A percentile compares a stretch with the other conserved stretches of the same genome.
Evolutionary conservation across 1,140 invertebrate genomes (phyloP).

Genomic region (Drosophila sp.): DNA sequence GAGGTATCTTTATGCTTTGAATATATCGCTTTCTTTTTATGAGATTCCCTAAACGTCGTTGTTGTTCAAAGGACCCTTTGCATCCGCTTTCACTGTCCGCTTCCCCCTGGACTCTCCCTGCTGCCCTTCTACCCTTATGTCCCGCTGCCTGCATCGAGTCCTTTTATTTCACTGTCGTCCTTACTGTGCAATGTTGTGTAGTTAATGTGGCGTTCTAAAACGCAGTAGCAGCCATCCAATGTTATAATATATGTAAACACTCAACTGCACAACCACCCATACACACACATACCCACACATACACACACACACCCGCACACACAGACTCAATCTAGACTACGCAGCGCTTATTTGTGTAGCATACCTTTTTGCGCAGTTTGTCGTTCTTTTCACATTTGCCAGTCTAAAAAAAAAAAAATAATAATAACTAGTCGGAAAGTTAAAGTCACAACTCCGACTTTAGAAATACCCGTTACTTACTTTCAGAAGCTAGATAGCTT

Average conservation of each 20-base stretch:
- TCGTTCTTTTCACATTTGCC: slow-evolving; percentile 70
- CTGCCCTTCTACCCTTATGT: not conserved
- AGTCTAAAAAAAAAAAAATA: slow-evolving; percentile 7
- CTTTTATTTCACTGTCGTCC: slow-evolving; percentile 21
- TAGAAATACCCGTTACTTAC: too few relatives aligned
- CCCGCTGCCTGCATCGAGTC: not conserved
- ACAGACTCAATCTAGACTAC: slow-evolving; percentile 31
- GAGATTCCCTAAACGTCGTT: not conserved
- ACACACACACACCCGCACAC: not conserved
- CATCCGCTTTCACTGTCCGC: not conserved
- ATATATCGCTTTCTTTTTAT: not conserved
- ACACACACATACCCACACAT: slow-evolving; percentile 6
- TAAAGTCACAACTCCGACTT: too few relatives aligned
- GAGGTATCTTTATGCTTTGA: not conserved
- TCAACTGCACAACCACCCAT: slow-evolving; percentile 59
- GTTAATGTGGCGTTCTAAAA: slow-evolving; percentile 79
- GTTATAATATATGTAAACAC: slow-evolving; percentile 76
- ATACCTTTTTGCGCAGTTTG: slow-evolving; percentile 78
- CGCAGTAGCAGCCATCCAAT: slow-evolving; percentile 55
- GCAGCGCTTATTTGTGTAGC: slow-evolving; percentile 69
- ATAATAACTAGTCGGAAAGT: too few relatives aligned
- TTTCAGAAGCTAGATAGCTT: too few relatives aligned
- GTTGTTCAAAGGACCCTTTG: slow-evolving; percentile 16
- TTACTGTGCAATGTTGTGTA: slow-evolving; percentile 67
- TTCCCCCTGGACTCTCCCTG: too few relatives aligned